Evolutionary conservation across 2,888 invertebrate genomes (phyloP), one percentile per base, ranked within the genome.

Genomic region (Panzeria rudis): DNA sequence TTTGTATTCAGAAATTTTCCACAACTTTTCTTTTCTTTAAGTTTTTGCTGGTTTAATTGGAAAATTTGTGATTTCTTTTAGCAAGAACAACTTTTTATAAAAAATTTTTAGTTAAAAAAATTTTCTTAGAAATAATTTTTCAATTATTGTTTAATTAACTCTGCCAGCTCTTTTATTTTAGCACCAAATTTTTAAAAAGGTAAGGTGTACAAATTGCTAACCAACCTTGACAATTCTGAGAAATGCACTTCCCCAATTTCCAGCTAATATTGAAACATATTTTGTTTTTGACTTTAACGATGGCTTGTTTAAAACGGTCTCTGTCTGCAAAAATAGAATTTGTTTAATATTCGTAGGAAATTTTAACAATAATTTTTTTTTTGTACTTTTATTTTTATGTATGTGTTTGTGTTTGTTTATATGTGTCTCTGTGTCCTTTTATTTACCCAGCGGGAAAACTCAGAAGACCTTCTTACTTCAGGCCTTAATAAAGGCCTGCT

Each of bases 311-410:
- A 13, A 47, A 44, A 44, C n/a, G 9, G 41, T 47, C 47, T 44
- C 29, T 32, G 38, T 29, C 5, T 29, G 5, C 5, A 54, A 38
- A 52, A 35, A 23, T 20, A 25, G 17, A 50, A 50, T 52, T 50
- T 11, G 23, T n/a, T 41, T 6, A 29, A 56, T 71, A 71, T 56
- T 41, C 54, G 7, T 11, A 9, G 2, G 3, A 52, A 76, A 64
- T 54, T 44, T 20, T 23, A 23, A 56, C 23, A 56, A 20, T 2
- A 15, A 61, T 62, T 71, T 54, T 52, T 59, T 50, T 68, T 68
- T 25, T 20, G 0, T n/a, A 44, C 13, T 35, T 77, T 20, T 13
- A 32, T 47, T n/a, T 61, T 1, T 20, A 32, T 52, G 13, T 52
- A 62, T 9, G 17, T 38, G 25, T 6, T 23, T 41, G 38, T 44